These are phyloP conservation scores for Nymphalis c-album DNA, from an alignment of 2,888 invertebrate genomes.

Conservation along the genomic window DNA sequence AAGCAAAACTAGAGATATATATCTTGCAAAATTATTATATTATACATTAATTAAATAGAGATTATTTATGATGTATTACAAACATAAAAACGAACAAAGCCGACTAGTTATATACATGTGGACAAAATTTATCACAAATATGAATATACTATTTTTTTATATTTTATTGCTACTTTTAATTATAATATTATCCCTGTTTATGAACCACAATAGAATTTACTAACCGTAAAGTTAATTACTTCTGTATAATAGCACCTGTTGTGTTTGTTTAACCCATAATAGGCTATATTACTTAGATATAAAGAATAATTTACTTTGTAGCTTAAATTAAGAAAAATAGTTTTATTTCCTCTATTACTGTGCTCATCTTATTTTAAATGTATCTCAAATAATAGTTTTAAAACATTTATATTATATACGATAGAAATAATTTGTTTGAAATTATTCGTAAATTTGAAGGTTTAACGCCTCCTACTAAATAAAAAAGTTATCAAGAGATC, in stretches of 20 bases:
- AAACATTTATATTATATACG: not conserved
- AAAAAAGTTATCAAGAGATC: too few relatives aligned
- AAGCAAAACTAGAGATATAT: not conserved
- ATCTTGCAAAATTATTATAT: not conserved
- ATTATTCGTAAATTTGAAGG: too few relatives aligned
- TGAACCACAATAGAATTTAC: conserved; percentile 35
- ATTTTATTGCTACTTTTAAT: conserved; percentile 29
- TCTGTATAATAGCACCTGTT: conserved; percentile 20
- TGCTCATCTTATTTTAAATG: conserved; percentile 1
- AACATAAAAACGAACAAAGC: not conserved
- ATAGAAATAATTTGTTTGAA: not conserved
- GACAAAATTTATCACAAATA: not conserved
- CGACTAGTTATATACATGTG: not conserved
- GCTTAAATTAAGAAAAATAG: not conserved
- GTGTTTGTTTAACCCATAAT: conserved; percentile 17
- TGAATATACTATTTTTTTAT: conserved; percentile 11
- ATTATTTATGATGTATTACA: conserved; percentile 1
- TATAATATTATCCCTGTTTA: conserved; percentile 25
- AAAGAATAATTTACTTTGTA: not conserved
- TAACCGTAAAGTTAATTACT: conserved; percentile 33
- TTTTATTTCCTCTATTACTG: not conserved
- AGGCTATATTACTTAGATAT: not conserved
- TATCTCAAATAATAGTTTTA: not conserved
- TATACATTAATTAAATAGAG: not conserved
- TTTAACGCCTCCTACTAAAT: too few relatives aligned